Base-by-base conservation (phyloP, 2,797 vertebrate genomes). In the Coregonus sp. region DNA sequence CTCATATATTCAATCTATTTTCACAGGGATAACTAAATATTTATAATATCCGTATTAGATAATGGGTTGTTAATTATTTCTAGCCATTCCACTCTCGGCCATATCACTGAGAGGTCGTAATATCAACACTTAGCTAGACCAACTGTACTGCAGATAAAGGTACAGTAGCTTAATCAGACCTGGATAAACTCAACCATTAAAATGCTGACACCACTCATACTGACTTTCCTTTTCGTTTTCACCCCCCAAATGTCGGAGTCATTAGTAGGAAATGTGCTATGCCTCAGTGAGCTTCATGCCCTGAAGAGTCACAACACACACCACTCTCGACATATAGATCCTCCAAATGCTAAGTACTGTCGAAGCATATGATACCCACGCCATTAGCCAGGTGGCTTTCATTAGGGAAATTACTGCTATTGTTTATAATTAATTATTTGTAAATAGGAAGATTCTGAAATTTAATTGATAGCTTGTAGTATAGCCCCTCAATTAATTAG, bases 361-460 rank as follows among this genome's bases (percentile, higher is more conserved):
- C 91, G 85, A 95, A 96, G 95, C 97, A 94, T 92, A 94, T 96
- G 96, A 98, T 95, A 94, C 94, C 94, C 93, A 92, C 96, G 94
- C 95, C 96, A 97, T 97, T 98, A 99, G 96, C 96, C 94, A 95
- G 94, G 94, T 95, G 94, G 94, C 92, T 89, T 94, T 93, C 94
- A 95, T 95, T 95, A 94, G 93, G 96, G 95, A 97, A 97, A 97
- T 97, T 96, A 95, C 94, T 94, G 95, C 94, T 96, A 94, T 96
- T 95, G 93, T 96, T 96, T 86, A 89, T 96, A 97, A 98, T 97
- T 96, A 96, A 97, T 97, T 97, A 94, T 95, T 96, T 97, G 95
- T 96, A 96, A 96, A 96, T 97, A 96, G 94, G 94, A 92, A 95
- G 93, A 95, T 95, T 95, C 94, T 92, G 91, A 91, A 95, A 94